Evolutionary conservation across 2,113 vertebrate species (phyloP), one percentile per base, ranked within the genome.

Genomic region (Etheostoma cragini): DNA sequence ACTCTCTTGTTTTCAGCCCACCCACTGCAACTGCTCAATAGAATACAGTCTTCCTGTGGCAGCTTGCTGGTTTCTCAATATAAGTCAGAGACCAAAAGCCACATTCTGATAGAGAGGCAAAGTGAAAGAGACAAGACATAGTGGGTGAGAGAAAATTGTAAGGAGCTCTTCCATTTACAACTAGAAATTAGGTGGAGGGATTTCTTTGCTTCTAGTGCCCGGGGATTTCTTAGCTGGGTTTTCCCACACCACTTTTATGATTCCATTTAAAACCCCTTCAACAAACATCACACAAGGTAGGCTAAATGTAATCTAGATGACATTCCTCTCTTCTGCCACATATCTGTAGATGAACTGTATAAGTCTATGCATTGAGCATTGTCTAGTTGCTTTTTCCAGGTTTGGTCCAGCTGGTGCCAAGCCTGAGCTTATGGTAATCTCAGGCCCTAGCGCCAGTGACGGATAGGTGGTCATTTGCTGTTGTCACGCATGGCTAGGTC

Each of bases 1-100:
- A 50, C 77, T 88, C 68, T 90, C 76, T 85, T 66, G 62, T 74
- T 90, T 88, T 82, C 81, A 78, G 87, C 91, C 92, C 90, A 93
- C 93, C 93, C 93, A 93, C 92, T 90, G 83, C 72, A 92, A 89
- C 87, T 75, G 80, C 90, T 92, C 76, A 38, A 71, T 76, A 80
- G 85, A 70, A 76, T 83, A 10, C 65, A 15, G 89, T 87, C 90
- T 93, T 94, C 88, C 92, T 93, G 89, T 91, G 86, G 79, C 76
- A 35, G 77, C 84, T 70, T 42, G 78, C 53, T 57, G 85, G 45
- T 82, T 72, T 93, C 86, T 91, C 89, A 70, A 72, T 90, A 65
- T 88, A 85, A 90, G 85, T 92, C 90, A 94, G 81, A 88, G 11
- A 62, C 26, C 38, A 52, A 83, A 91, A 92, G 82, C 88, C 83